Percentiles rank a stretch among this genome's conserved stretches.
Conservation (phyloP, 2,797 vertebrate genomes). For the Spinus olivaceus region DNA sequence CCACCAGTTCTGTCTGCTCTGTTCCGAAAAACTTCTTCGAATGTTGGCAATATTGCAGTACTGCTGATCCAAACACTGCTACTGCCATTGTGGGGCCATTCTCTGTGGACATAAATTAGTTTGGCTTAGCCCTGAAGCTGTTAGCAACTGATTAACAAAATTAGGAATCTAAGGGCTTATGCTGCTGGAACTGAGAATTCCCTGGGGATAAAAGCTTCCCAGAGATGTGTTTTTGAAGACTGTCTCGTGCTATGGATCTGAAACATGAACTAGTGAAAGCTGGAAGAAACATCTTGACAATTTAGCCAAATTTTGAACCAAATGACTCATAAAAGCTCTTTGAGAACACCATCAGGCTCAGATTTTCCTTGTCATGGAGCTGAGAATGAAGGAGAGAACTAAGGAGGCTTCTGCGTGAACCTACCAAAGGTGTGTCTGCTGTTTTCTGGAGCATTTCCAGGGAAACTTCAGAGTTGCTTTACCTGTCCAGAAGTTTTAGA, state of each 20-base stretch:
- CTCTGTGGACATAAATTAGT: neutral
- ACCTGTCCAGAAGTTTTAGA: neutral
- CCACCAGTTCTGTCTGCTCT: neutral
- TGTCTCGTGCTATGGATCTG: neutral
- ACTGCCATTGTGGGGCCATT: neutral
- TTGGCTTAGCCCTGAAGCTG: neutral
- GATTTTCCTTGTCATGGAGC: neutral
- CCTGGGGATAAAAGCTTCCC: neutral
- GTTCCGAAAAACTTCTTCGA: neutral
- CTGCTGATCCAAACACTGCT: neutral
- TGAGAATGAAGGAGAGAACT: neutral
- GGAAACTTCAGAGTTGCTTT: neutral
- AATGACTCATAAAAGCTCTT: neutral
- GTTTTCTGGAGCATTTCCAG: neutral
- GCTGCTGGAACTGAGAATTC: neutral
- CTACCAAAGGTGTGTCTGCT: neutral
- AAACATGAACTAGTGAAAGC: neutral
- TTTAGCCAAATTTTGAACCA: neutral
- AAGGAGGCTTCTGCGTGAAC: neutral
- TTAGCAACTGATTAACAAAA: neutral
- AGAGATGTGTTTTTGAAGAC: neutral
- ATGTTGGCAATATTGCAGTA: neutral
- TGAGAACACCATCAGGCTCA: neutral
- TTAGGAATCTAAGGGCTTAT: neutral
- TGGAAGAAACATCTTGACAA: neutral